Percentiles rank a stretch among this genome's conserved stretches.
phyloP scores from a whole-genome alignment of 2,113 vertebrate species.

The Stictonetta naevosa region DNA sequence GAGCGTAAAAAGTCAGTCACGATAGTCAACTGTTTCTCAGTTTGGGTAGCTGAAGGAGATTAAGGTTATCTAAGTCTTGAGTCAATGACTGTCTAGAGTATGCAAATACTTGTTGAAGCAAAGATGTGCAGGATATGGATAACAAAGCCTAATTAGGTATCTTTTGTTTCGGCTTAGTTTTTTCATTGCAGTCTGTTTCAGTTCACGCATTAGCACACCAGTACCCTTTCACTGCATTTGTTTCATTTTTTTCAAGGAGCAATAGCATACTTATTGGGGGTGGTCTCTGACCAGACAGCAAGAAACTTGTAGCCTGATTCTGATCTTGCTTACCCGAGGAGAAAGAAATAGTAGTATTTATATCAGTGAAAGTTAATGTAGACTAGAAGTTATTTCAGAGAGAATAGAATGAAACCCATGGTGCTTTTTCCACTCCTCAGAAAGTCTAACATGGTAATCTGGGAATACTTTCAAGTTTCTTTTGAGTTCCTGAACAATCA shows the following conservation, averaged over 20 bases:
- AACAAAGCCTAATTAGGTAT: slow-evolving; percentile 4
- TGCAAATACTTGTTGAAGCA: neutral
- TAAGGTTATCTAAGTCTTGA: neutral
- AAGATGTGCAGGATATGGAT: neutral
- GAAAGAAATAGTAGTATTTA: neutral
- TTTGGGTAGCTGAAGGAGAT: neutral
- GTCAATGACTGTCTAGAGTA: neutral
- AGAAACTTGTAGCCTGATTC: neutral
- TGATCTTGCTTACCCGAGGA: neutral
- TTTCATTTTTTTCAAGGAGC: neutral
- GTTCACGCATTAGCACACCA: neutral
- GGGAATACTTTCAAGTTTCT: neutral
- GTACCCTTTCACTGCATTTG: neutral
- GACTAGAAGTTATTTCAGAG: neutral
- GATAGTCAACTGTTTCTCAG: neutral
- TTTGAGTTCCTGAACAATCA: neutral
- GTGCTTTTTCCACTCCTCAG: neutral
- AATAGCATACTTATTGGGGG: neutral
- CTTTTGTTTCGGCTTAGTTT: neutral
- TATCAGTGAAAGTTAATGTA: neutral
- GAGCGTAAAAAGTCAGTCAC: neutral
- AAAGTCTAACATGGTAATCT: neutral
- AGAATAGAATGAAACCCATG: neutral
- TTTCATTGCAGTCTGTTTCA: neutral
- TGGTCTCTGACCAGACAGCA: neutral